Evolutionary conservation across 2,888 invertebrate species (phyloP).

Genomic region (Teinopalpus imperialis): DNA sequence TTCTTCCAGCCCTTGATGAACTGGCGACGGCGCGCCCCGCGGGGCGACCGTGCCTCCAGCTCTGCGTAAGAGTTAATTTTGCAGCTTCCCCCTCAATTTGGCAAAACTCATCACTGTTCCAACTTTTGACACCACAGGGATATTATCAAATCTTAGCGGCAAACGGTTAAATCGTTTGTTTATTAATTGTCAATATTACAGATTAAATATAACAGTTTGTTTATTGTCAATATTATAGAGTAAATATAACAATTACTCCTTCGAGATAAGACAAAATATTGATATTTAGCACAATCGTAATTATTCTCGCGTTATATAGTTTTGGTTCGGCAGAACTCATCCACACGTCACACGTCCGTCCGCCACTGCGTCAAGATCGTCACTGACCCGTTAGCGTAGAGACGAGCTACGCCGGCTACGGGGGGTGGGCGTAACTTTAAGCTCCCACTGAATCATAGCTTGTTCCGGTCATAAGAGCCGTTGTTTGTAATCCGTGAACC

Average conservation of each 20-base stretch:
- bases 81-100: slow-evolving; percentile 48
- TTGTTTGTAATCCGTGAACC: slow-evolving; percentile 18
- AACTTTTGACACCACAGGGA: slow-evolving; percentile 29
- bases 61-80: slow-evolving; percentile 75
- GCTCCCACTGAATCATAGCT: slow-evolving; percentile 54
- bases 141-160: background rate
- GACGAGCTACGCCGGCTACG: slow-evolving; percentile 60
- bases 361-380: slow-evolving; percentile 47
- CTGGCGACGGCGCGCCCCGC: slow-evolving; percentile 76
- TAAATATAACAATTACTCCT: background rate
- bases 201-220: background rate
- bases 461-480: slow-evolving; percentile 19
- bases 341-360: slow-evolving; percentile 55
- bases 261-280: background rate
- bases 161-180: background rate
- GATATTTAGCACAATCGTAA: slow-evolving; percentile 5
- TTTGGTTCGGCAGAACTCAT: slow-evolving; percentile 24
- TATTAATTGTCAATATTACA: background rate
- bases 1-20: slow-evolving; percentile 78
- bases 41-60: slow-evolving; percentile 67
- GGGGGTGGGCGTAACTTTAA: slow-evolving; percentile 61
- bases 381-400: slow-evolving; percentile 55
- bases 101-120: slow-evolving; percentile 54
- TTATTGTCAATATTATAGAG: background rate
- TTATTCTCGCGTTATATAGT: slow-evolving; percentile 17